Evolutionary conservation across 2,888 invertebrate species (phyloP).

Genomic region (Megastigmus dorsalis): DNA sequence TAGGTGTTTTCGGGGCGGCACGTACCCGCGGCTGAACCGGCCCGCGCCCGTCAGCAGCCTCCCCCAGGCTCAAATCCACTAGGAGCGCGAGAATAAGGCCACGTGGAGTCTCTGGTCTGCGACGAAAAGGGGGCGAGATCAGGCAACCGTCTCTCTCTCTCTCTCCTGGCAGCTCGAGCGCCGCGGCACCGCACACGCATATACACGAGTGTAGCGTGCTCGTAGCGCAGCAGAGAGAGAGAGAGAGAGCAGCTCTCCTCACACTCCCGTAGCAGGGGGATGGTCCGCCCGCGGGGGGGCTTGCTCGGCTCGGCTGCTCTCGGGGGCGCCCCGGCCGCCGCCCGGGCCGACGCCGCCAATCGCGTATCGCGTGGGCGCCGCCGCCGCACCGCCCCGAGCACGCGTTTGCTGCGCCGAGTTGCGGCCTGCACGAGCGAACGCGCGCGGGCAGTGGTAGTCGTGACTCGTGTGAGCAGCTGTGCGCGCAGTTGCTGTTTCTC

Average conservation of each 20-base stretch:
- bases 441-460: not conserved
- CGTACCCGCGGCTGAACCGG: no score
- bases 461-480: not conserved
- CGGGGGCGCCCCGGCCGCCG: not conserved
- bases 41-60: no score
- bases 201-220: no score
- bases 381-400: slow-evolving; percentile 38
- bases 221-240: not conserved
- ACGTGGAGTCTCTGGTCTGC: no score
- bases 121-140: not conserved
- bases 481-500: not conserved
- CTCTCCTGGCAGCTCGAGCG: not conserved
- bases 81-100: not conserved
- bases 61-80: no score
- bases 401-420: not conserved
- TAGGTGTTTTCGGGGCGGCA: no score
- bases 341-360: slow-evolving; percentile 23
- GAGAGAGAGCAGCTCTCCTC: not conserved
- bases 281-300: slow-evolving; percentile 43
- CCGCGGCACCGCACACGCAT: not conserved
- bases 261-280: slow-evolving; percentile 3
- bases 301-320: not conserved
- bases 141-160: not conserved
- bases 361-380: slow-evolving; percentile 1
- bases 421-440: not conserved